phyloP scores from a whole-genome alignment of 2,888 invertebrate species.

The Antheraea assamensis region DNA sequence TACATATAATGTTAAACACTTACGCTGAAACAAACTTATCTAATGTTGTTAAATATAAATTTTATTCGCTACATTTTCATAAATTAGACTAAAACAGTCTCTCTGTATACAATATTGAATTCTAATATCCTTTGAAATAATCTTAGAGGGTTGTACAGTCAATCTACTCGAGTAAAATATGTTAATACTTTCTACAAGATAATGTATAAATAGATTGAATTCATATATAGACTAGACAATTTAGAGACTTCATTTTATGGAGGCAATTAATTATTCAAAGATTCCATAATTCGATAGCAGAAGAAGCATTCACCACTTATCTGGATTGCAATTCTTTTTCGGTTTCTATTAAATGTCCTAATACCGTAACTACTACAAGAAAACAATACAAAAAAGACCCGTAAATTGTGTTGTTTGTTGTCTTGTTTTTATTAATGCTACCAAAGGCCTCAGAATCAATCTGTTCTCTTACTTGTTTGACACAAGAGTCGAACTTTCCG shows the following conservation, averaged over 20 bases:
- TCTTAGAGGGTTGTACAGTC: constrained; percentile 61
- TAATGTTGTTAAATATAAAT: not conserved
- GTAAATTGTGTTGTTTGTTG: no score
- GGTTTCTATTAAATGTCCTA: no score
- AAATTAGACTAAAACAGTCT: constrained; percentile 29
- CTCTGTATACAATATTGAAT: constrained; percentile 59
- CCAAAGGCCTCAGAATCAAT: not conserved
- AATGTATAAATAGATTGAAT: not conserved
- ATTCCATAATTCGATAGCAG: no score
- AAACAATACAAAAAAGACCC: no score
- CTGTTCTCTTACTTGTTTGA: not conserved
- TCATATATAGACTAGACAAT: no score
- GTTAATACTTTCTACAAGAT: not conserved
- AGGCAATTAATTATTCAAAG: no score
- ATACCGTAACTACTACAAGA: no score
- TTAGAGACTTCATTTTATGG: no score
- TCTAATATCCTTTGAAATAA: constrained; percentile 65
- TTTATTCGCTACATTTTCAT: constrained; percentile 15
- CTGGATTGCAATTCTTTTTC: no score
- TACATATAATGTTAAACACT: not conserved
- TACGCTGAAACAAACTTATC: not conserved
- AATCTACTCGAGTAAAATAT: constrained; percentile 50
- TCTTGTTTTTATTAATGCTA: not conserved
- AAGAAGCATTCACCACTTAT: no score
- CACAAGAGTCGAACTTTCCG: not conserved